Evolutionary conservation across 2,797 vertebrate species (phyloP).

Genomic region (Anguilla megastoma): DNA sequence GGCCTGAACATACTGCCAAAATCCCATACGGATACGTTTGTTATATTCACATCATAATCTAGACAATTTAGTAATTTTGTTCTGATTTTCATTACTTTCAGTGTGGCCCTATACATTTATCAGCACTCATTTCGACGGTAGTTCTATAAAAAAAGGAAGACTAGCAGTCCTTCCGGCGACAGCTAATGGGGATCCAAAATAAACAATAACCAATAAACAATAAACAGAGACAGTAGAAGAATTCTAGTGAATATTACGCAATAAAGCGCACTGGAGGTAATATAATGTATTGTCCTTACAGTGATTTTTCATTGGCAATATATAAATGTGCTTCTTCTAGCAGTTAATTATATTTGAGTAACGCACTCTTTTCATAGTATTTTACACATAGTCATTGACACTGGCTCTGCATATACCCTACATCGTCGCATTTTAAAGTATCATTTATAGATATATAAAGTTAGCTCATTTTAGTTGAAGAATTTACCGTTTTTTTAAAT

Average conservation of each 20-base stretch:
- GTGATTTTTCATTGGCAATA: neutral
- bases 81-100: neutral
- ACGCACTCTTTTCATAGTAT: neutral
- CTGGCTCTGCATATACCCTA: neutral
- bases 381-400: neutral
- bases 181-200: too few species aligned
- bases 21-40: neutral
- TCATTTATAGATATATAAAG: too few species aligned
- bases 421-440: too few species aligned
- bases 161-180: too few species aligned
- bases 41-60: neutral
- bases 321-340: neutral
- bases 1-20: neutral
- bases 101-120: neutral
- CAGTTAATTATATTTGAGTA: neutral
- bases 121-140: neutral
- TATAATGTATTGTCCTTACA: neutral
- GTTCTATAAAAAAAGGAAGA: too few species aligned
- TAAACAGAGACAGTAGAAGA: neutral
- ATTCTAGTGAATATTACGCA: neutral
- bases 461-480: too few species aligned
- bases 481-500: too few species aligned
- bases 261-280: neutral
- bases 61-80: neutral
- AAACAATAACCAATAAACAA: neutral